These are phyloP conservation scores for Zygogramma bicolorata DNA, from an alignment of 2,888 invertebrate genomes.

Conservation along the genomic window DNA sequence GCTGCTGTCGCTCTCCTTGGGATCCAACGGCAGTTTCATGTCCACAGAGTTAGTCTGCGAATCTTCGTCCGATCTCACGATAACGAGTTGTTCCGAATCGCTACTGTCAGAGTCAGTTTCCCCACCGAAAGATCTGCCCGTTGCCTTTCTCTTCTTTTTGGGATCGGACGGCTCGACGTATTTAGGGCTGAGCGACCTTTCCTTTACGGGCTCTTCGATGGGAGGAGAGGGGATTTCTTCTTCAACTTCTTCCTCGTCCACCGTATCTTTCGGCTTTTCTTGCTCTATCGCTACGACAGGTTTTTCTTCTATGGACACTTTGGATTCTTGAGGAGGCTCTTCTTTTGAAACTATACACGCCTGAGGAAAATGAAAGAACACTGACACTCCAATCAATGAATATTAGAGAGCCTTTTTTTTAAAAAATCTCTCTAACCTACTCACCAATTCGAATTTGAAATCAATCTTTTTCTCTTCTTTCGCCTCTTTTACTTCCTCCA, in stretches of 20 bases:
- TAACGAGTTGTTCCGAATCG: conserved; percentile 75
- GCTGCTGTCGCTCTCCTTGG: conserved; percentile 57
- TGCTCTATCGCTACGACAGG: conserved; percentile 21
- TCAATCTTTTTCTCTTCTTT: conserved; percentile 20
- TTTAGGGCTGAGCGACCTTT: conserved; percentile 31
- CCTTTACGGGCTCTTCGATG: conserved; percentile 62
- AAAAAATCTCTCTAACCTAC: neutral
- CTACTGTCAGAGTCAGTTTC: conserved; percentile 75
- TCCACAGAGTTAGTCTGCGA: conserved; percentile 55
- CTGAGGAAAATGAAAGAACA: neutral
- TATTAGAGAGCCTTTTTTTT: neutral
- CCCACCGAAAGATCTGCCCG: conserved; percentile 68
- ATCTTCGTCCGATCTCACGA: conserved; percentile 67
- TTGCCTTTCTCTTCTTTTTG: conserved; percentile 60
- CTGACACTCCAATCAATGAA: no score
- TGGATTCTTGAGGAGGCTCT: neutral
- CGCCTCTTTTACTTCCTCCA: conserved; percentile 9
- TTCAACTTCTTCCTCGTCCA: conserved; percentile 40
- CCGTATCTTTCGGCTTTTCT: conserved; percentile 26
- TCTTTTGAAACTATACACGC: neutral
- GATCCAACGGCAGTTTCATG: conserved; percentile 52
- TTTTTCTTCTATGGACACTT: conserved; percentile 20
- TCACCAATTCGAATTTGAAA: conserved; percentile 30
- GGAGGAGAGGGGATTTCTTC: conserved; percentile 53
- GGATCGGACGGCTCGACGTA: conserved; percentile 41